phyloP scores from a whole-genome alignment of 2,888 invertebrate species.

The Nephrotoma guestfalica region DNA sequence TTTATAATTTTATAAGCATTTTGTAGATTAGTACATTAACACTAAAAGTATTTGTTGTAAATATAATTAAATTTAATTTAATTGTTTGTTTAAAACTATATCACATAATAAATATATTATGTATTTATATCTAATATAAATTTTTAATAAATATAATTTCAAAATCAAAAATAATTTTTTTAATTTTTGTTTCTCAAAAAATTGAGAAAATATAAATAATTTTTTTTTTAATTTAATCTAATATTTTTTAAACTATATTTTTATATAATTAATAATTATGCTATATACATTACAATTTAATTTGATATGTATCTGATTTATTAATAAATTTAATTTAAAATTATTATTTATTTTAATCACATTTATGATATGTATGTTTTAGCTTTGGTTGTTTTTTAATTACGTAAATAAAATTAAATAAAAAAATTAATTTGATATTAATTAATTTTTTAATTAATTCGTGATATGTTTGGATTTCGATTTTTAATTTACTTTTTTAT shows the following conservation, averaged over 20 bases:
- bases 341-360: not conserved
- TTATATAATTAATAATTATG: not conserved
- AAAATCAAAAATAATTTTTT: not conserved
- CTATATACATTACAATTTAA: not conserved
- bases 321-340: not conserved
- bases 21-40: not conserved
- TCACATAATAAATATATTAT: not conserved
- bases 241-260: not conserved
- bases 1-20: not conserved
- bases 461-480: not conserved
- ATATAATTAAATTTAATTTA: not conserved
- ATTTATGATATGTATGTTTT: not conserved
- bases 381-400: not conserved
- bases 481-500: not conserved
- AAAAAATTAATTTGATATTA: not conserved
- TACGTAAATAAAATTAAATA: not conserved
- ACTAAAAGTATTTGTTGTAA: not conserved
- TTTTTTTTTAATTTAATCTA: not conserved
- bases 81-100: not conserved
- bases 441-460: not conserved
- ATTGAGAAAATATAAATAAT: not conserved
- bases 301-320: not conserved
- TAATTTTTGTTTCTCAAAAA: not conserved
- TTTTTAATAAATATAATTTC: not conserved
- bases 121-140: not conserved